phyloP scores from a whole-genome alignment of 2,888 invertebrate genomes.

The Formica aserva region DNA sequence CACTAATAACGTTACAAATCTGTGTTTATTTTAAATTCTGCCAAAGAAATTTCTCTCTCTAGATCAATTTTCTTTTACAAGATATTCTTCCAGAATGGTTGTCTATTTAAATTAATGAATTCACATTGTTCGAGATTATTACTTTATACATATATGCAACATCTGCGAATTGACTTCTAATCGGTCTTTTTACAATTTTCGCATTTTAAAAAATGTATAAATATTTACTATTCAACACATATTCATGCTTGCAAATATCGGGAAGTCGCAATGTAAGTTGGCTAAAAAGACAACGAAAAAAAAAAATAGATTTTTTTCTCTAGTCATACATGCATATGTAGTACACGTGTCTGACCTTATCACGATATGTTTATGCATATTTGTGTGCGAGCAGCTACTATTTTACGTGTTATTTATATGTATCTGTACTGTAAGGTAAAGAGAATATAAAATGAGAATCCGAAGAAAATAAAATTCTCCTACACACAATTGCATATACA shows the following conservation, averaged over 20 bases:
- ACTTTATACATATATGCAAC: background rate
- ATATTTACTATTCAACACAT: slow-evolving; percentile 13
- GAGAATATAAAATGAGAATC: slow-evolving; percentile 17
- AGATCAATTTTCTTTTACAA: background rate
- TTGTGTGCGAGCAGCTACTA: background rate
- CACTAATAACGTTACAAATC: background rate
- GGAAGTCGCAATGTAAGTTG: background rate
- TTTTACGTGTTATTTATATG: slow-evolving; percentile 40
- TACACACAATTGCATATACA: background rate
- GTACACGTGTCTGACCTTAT: slow-evolving; percentile 44
- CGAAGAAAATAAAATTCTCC: background rate
- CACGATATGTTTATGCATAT: slow-evolving; percentile 13
- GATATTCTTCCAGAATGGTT: background rate
- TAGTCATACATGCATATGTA: slow-evolving; percentile 19
- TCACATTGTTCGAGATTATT: background rate
- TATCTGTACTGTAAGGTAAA: slow-evolving; percentile 26
- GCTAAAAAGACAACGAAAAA: background rate
- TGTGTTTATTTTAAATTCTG: too few relatives aligned
- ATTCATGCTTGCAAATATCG: slow-evolving; percentile 7
- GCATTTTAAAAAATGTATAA: background rate
- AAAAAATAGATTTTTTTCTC: slow-evolving; percentile 26
- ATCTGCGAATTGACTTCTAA: background rate
- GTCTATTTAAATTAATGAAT: background rate
- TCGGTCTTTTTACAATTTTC: background rate
- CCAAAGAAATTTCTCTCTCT: background rate